Evolutionary conservation across 1,140 invertebrate species (phyloP), one percentile per base, ranked within the genome.

Genomic region (Tribolium castaneum): DNA sequence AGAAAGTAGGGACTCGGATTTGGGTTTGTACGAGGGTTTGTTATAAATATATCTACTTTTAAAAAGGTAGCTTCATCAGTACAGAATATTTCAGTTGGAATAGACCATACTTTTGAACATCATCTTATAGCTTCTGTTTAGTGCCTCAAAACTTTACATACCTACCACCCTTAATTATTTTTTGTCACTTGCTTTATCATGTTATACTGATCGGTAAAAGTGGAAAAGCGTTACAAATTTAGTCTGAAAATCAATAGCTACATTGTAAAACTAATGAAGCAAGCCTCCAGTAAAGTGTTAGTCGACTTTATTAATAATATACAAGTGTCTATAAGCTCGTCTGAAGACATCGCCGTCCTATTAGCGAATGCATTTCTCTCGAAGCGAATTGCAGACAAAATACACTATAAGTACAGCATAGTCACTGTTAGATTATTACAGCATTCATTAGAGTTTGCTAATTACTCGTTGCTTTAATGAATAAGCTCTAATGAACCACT

Each of bases 401-500:
- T 84, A 81, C 80, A 83, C 80, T 82, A 82, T 83, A 81, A 83
- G 82, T 83, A 82, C 71, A 80, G 75, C 72, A 80, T 80, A 83
- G 78, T 82, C 80, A 83, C 80, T 84, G 83, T 83, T 84, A 84
- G 85, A 86, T 86, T 86, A 86, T 86, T 84, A 84, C 82, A 85
- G 90, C 90, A 91, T 91, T 91, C 90, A 91, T 91, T 93, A 92
- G 91, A 93, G 90, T 92, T 93, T 92, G 91, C 92, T 93, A 93
- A 93, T 93, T 93, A 93, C 92, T 92, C 91, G 91, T 92, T 92
- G 92, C 92, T 92, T 92, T 93, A 93, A 93, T 93, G 92, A 93
- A 93, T 93, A 93, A 93, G 92, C 92, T 92, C 91, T 93, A 93
- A 93, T 93, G 92, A 93, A 93, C 92, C 92, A 93, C 92, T 93